Base-by-base conservation (phyloP, 2,113 vertebrate genomes). In the Uria aalge region DNA sequence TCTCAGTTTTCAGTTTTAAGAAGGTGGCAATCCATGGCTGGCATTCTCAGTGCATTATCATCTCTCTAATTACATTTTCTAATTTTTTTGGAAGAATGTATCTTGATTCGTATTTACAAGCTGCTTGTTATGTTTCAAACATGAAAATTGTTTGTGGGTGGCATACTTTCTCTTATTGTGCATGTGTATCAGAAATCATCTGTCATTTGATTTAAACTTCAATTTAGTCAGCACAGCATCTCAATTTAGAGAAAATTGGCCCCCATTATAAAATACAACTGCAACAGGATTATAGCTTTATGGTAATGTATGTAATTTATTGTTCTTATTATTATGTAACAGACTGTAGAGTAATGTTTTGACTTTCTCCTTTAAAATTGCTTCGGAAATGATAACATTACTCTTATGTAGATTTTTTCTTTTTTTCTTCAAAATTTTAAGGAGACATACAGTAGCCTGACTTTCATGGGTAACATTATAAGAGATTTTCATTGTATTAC, bases 201-300 rank as follows among this genome's bases (percentile, higher is more conserved):
- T 96, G 71, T 82, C 90, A 80, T 97, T 69, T 83, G 74, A 92
- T 94, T 95, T 97, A 81, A 97, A 88, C 73, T 96, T 95, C 87
- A 89, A 85, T 97, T 97, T 94, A 97, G 85, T 76, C 59, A 82
- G 79, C 63, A 59, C 57, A 87, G 73, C n/a, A 53, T 96, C 93
- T 89, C 78, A 96, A 87, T 94, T 95, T 83, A 90, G 87, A 94
- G 80, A 97, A 97, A 96, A 96, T 93, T 96, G 71, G 64, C 53
- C 68, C 94, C 80, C 90, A 85, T 97, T 96, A 56, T 93, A 78
- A 95, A 96, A 92, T 48, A 93, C 92, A 96, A 81, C 89, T 95
- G 84, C 75, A 84, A 85, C 56, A 71, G 74, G 80, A 94, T 96
- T 95, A 93, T 95, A 41, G 50, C 71, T 95, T 95, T 95, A 78